Evolutionary conservation across 2,888 invertebrate genomes (phyloP).

Genomic region (Calliphora vomitoria): DNA sequence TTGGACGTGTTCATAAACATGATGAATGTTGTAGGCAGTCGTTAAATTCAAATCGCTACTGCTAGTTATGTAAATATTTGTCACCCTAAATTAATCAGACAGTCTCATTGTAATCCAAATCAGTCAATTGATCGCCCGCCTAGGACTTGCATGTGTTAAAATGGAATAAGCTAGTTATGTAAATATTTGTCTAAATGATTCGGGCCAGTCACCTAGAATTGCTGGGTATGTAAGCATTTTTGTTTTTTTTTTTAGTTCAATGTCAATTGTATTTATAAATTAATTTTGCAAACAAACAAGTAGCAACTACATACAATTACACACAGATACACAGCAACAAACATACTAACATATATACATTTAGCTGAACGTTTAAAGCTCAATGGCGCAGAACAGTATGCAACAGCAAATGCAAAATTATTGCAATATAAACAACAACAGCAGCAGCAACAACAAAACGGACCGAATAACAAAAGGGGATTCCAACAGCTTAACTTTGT

Average conservation of each 20-base stretch:
- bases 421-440: constrained; percentile 22
- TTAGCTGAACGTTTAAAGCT: constrained; percentile 62
- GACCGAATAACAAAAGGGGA: constrained; percentile 42
- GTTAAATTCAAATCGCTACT: no score
- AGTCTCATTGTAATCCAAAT: no score
- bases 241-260: constrained; percentile 59
- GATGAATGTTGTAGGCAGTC: no score
- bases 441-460: background rate
- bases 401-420: constrained; percentile 59
- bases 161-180: no score
- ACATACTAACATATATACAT: background rate
- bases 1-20: no score
- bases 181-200: no score
- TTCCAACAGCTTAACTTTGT: constrained; percentile 62
- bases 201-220: no score
- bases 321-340: constrained; percentile 30
- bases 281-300: constrained; percentile 72
- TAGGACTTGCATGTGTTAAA: no score
- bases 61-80: no score
- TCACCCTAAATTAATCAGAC: no score
- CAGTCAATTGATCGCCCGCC: no score
- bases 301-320: background rate
- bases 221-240: no score
- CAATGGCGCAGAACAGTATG: constrained; percentile 70
- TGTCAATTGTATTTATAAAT: constrained; percentile 75